phyloP scores from a whole-genome alignment of 2,113 vertebrate genomes.

The Crotalus horridus region DNA sequence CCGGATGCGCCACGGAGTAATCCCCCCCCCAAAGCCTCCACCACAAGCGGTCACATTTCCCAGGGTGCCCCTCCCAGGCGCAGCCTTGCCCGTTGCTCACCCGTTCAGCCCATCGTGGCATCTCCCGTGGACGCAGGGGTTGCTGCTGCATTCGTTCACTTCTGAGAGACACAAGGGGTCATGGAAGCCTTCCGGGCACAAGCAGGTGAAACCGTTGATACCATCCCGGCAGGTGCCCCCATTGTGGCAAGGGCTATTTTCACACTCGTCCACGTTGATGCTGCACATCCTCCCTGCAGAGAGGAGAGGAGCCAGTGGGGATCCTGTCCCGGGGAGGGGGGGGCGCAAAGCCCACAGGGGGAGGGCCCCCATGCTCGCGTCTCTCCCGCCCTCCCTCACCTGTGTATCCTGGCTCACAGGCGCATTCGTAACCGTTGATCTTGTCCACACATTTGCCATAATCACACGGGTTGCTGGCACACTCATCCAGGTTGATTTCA shows the following conservation, averaged over 20 bases:
- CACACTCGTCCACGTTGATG: slow-evolving; percentile 89
- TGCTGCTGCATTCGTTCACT: slow-evolving; percentile 91
- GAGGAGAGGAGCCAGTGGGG: neutral
- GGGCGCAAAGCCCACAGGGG: neutral
- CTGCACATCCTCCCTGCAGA: slow-evolving; percentile 85
- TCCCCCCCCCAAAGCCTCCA: neutral
- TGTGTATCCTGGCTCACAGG: slow-evolving; percentile 87
- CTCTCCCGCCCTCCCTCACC: slow-evolving; percentile 68
- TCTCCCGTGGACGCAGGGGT: slow-evolving; percentile 88
- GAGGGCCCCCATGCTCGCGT: neutral
- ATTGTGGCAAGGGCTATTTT: slow-evolving; percentile 84
- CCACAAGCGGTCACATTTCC: neutral
- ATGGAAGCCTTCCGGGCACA: slow-evolving; percentile 88
- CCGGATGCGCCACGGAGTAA: neutral
- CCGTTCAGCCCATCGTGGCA: slow-evolving; percentile 88
- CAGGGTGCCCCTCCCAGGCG: neutral
- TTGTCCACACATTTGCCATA: slow-evolving; percentile 91
- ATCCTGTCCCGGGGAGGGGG: neutral
- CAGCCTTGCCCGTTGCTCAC: slow-evolving; percentile 58
- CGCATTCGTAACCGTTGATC: slow-evolving; percentile 89
- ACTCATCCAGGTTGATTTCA: slow-evolving; percentile 91
- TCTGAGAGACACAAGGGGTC: slow-evolving; percentile 88
- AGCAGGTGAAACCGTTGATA: slow-evolving; percentile 84
- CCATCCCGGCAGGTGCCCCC: slow-evolving; percentile 88
- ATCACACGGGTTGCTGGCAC: slow-evolving; percentile 87